Conservation (phyloP, 2,888 invertebrate genomes). For the Cerastis leucographa region DNA sequence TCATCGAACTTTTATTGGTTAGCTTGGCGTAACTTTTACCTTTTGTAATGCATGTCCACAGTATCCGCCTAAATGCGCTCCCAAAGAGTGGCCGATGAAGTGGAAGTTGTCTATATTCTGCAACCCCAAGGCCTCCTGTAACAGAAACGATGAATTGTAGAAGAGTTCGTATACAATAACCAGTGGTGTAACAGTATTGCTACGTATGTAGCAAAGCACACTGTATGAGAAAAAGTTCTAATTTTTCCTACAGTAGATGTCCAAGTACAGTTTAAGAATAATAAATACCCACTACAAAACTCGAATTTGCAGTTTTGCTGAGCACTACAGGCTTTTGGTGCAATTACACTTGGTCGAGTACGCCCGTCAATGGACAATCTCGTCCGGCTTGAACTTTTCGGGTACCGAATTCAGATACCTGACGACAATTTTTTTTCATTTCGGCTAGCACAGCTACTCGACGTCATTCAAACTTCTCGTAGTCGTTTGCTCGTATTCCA, state of each 20-base stretch:
- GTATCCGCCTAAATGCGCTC: constrained; percentile 96
- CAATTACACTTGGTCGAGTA: neutral
- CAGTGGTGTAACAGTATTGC: neutral
- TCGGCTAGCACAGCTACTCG: too few relatives aligned
- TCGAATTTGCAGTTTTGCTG: too few relatives aligned
- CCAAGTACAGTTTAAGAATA: too few relatives aligned
- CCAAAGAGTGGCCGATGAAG: constrained; percentile 96
- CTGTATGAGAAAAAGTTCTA: neutral
- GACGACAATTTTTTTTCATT: too few relatives aligned
- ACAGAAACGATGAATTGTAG: neutral
- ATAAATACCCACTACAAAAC: too few relatives aligned
- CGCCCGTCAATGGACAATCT: too few relatives aligned
- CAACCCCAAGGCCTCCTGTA: constrained; percentile 90
- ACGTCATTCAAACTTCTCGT: too few relatives aligned
- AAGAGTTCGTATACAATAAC: neutral
- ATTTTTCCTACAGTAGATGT: neutral
- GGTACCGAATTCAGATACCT: too few relatives aligned
- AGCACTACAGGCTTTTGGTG: too few relatives aligned
- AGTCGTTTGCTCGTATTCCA: neutral
- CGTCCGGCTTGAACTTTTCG: too few relatives aligned
- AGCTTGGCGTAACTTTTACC: constrained; percentile 74
- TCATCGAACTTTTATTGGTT: neutral
- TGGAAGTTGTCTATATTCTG: constrained; percentile 93
- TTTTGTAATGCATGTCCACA: constrained; percentile 94
- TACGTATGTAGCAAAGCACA: too few relatives aligned